Evolutionary conservation across 2,888 invertebrate species (phyloP).

Genomic region (Neuroscelio doddi): DNA sequence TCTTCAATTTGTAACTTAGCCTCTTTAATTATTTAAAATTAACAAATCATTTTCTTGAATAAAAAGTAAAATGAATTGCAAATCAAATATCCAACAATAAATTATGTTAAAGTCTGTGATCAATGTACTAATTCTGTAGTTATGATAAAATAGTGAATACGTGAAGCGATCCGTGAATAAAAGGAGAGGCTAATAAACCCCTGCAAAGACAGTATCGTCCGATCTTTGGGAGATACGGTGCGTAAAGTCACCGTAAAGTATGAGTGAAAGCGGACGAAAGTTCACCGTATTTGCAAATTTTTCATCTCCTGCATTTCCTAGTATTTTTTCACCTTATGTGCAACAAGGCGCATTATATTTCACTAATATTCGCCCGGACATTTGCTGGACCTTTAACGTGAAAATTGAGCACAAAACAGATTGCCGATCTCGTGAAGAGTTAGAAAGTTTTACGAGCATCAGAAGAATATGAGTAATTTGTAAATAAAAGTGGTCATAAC

Average conservation of each 20-base stretch:
- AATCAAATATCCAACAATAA: too few relatives aligned
- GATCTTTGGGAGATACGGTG: neutral
- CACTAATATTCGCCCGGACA: neutral
- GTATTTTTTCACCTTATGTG: neutral
- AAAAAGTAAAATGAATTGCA: too few relatives aligned
- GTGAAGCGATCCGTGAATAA: neutral
- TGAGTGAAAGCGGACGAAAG: conserved; percentile 21
- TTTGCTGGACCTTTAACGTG: neutral
- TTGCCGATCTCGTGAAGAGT: neutral
- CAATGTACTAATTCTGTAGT: too few relatives aligned
- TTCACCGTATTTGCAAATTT: conserved; percentile 7
- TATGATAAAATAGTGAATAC: too few relatives aligned
- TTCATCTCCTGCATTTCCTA: conserved; percentile 1
- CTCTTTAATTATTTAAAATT: too few relatives aligned
- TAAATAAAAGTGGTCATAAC: conserved; percentile 1
- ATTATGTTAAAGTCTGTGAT: too few relatives aligned
- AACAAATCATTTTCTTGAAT: too few relatives aligned
- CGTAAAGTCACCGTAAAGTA: conserved; percentile 11
- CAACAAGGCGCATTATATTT: neutral
- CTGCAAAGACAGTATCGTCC: conserved; percentile 7
- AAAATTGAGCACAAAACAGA: conserved; percentile 8
- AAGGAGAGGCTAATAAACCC: neutral
- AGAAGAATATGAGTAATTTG: conserved; percentile 2
- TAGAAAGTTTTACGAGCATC: conserved; percentile 12
- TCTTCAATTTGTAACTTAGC: too few relatives aligned